Evolutionary conservation across 2,113 vertebrate species (phyloP).

Genomic region (Otis tarda): DNA sequence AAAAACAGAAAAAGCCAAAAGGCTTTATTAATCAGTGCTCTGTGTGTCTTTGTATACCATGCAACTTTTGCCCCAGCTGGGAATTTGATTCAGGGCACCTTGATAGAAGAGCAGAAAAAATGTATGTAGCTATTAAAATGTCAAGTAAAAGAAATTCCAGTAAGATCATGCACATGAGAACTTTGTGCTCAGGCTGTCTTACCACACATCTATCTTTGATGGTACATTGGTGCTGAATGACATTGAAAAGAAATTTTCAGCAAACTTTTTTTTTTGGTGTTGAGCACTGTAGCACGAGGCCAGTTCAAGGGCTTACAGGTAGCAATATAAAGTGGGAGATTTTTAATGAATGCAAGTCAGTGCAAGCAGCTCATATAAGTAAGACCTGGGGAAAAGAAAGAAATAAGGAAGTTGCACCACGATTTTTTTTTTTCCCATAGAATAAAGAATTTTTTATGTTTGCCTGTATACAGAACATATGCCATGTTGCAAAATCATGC

Average conservation of each 20-base stretch:
- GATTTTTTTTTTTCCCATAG: rapidly evolving
- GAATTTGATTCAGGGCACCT: neutral
- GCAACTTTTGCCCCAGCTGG: neutral
- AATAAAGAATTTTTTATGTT: neutral
- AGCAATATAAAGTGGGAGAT: neutral
- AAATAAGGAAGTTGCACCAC: neutral
- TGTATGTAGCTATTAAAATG: neutral
- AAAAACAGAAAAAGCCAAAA: neutral
- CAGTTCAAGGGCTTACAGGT: neutral
- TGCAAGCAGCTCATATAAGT: neutral
- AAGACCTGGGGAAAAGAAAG: neutral
- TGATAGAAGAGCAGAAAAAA: neutral
- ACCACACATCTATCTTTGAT: neutral
- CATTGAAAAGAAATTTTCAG: neutral
- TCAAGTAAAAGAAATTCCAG: neutral
- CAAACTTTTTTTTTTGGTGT: neutral
- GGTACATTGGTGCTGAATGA: neutral
- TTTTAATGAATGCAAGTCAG: neutral
- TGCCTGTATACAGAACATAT: neutral
- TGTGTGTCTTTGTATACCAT: neutral
- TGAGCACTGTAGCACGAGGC: neutral
- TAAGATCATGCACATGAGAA: neutral
- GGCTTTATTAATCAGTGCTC: neutral
- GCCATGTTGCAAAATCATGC: neutral
- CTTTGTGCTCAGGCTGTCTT: neutral